phyloP scores from a whole-genome alignment of 2,888 invertebrate genomes.

The Apocheima hispidaria region DNA sequence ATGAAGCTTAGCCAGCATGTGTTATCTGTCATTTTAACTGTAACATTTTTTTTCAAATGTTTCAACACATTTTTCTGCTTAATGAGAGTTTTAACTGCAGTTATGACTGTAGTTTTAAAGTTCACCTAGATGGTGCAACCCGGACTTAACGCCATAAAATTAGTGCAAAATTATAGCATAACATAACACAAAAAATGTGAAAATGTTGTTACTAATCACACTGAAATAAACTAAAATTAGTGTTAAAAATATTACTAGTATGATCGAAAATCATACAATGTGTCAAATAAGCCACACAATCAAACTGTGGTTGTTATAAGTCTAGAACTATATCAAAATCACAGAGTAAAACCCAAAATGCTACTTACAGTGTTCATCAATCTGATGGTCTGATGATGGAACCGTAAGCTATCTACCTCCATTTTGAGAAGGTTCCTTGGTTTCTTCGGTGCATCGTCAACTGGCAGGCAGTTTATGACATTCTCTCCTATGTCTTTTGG shows the following conservation, averaged over 20 bases:
- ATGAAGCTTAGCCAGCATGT: too few relatives aligned
- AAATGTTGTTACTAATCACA: too few relatives aligned
- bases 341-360: background rate
- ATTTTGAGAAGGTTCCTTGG: constrained; percentile 90
- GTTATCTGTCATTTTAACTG: too few relatives aligned
- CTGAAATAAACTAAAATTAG: too few relatives aligned
- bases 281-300: background rate
- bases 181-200: too few relatives aligned
- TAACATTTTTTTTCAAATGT: too few relatives aligned
- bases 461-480: constrained; percentile 90
- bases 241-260: background rate
- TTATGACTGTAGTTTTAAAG: too few relatives aligned
- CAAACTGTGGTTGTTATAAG: background rate
- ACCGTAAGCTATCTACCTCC: constrained; percentile 90
- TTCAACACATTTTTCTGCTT: too few relatives aligned
- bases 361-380: constrained; percentile 68
- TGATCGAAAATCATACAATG: background rate
- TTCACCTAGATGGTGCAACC: too few relatives aligned
- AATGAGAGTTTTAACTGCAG: too few relatives aligned
- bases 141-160: too few relatives aligned
- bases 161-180: too few relatives aligned
- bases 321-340: background rate
- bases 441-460: constrained; percentile 88
- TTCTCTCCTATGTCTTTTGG: constrained; percentile 92
- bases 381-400: constrained; percentile 87